Evolutionary conservation across 2,113 vertebrate genomes (phyloP), one percentile per base, ranked within the genome.

Genomic region (Notiomystis cincta): DNA sequence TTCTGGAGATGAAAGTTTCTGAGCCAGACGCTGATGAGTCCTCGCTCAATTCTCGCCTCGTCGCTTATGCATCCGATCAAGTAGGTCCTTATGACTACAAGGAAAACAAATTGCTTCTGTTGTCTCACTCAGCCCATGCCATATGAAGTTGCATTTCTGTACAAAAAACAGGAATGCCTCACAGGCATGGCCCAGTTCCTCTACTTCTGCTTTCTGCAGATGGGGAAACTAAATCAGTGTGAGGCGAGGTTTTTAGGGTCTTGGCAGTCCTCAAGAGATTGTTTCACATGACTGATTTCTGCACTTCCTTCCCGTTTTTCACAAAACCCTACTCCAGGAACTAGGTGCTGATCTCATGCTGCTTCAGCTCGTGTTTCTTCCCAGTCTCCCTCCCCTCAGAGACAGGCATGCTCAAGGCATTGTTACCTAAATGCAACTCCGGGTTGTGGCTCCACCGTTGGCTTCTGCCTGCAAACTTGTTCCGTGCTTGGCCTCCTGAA

Each of bases 61-160:
- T 99, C 1, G 99, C 98, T 64, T 99, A 99, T 1, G 98, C 99
- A 1, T 99, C 99, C 15, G 98, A 99, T 95, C 99, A 99, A 98
- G 99, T 99, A 87, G 95, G 96, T 84, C 19, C 44, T 84, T 67
- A 17, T 3, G 24, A 40, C 50, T 44, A 31, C 42, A 27, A 35
- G 65, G 69, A 48, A 57, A 79, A 62, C n/a, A 45, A 54, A 47
- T 65, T 15, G 6, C 23, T 87, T 50, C 33, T 79, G 58, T 53
- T 75, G 33, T 71, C 35, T 91, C 56, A 37, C 47, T 51, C 67
- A 60, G 62, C 16, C 51, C 42, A 20, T 31, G 14, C 28, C 35
- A 19, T 1, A 25, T 54, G 70, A 73, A 50, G 15, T 78, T 2
- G 0, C 7, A 11, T 82, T 91, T 87, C 50, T 53, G 21, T 70